Percentiles rank a stretch among this genome's conserved stretches.
Conservation (phyloP, 2,113 vertebrate species). For the Chloropsis hardwickii region DNA sequence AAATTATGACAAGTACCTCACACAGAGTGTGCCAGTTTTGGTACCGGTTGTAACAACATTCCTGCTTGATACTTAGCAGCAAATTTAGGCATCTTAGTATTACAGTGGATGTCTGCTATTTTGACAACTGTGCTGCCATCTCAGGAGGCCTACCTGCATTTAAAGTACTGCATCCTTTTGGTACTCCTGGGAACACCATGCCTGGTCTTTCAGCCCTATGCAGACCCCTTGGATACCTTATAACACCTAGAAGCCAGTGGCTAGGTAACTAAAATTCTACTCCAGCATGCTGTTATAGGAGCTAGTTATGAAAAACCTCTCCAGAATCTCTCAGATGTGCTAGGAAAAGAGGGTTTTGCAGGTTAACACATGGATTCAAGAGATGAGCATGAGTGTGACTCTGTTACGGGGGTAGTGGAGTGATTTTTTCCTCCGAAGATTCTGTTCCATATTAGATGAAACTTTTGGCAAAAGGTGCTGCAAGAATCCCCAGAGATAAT, state of each 20-base stretch:
- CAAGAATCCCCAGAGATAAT: not conserved
- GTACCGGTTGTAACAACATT: not conserved
- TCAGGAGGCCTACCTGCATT: not conserved
- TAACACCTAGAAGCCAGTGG: not conserved
- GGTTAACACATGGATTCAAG: not conserved
- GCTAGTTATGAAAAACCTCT: not conserved
- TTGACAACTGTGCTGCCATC: not conserved
- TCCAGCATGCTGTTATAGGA: not conserved
- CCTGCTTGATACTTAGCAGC: not conserved
- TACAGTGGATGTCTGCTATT: not conserved
- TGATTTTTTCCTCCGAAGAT: not conserved
- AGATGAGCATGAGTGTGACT: not conserved
- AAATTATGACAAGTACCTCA: not conserved
- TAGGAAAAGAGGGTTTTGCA: not conserved
- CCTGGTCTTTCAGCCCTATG: not conserved
- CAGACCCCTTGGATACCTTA: not conserved
- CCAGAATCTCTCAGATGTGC: accelerated
- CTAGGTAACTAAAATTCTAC: not conserved
- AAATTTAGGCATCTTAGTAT: not conserved
- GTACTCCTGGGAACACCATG: not conserved
- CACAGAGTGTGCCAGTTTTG: not conserved
- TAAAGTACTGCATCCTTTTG: not conserved
- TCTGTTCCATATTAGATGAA: not conserved
- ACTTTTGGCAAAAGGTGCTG: not conserved
- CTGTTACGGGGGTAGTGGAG: not conserved